Conservation (phyloP, 2,797 vertebrate species). For the Amazona finschi region DNA sequence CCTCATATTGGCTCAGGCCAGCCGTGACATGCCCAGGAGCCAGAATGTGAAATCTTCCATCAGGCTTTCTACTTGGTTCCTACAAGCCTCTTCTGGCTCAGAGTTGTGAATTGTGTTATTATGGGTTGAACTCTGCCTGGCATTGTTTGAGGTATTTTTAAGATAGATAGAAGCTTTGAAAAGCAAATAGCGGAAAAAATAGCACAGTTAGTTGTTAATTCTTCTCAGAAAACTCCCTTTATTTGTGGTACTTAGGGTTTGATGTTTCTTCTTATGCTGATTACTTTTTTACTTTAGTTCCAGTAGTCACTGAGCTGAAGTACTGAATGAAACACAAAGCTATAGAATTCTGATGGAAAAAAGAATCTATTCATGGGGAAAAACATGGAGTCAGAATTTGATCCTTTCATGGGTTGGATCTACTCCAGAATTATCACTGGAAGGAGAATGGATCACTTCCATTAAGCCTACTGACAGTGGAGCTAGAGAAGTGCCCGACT, state of each 20-base stretch:
- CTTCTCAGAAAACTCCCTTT: background rate
- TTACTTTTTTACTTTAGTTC: background rate
- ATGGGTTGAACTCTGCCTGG: background rate
- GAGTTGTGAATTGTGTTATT: background rate
- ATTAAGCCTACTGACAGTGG: background rate
- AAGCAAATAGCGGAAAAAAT: background rate
- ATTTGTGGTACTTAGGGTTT: background rate
- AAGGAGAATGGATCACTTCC: background rate
- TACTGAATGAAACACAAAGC: background rate
- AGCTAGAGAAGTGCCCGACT: background rate
- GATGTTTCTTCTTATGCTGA: background rate
- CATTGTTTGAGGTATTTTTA: background rate
- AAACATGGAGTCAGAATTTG: background rate
- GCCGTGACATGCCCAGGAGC: background rate
- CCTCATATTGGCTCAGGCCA: background rate
- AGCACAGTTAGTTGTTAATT: background rate
- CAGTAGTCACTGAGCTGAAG: background rate
- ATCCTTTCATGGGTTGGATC: background rate
- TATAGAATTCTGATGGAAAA: background rate
- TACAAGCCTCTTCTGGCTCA: background rate
- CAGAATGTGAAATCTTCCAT: background rate
- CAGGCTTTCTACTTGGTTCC: background rate
- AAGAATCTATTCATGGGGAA: rapidly evolving
- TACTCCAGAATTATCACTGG: background rate
- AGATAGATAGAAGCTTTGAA: background rate